These are phyloP conservation scores for Netelia virgata DNA, from an alignment of 2,888 invertebrate species.

Conservation along the genomic window DNA sequence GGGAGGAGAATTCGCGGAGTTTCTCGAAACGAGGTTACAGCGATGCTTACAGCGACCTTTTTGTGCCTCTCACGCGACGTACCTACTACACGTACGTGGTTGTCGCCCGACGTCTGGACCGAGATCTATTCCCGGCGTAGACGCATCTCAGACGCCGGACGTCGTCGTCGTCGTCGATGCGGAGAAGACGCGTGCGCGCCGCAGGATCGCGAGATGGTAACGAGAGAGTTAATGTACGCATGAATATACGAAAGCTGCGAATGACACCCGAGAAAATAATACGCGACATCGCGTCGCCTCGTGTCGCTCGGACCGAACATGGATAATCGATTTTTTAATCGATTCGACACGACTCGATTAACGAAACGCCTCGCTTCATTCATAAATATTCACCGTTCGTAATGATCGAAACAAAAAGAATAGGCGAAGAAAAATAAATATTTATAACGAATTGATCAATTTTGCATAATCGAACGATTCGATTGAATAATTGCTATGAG, in stretches of 20 bases:
- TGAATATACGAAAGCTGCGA: neutral
- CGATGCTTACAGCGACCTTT: constrained; percentile 22
- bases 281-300: constrained; percentile 15
- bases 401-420: too few species aligned
- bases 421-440: too few species aligned
- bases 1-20: constrained; percentile 11
- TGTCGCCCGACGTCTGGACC: constrained; percentile 49
- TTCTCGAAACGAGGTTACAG: constrained; percentile 39
- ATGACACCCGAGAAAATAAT: neutral
- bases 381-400: too few species aligned
- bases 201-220: constrained; percentile 51
- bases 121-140: constrained; percentile 77
- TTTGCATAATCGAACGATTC: too few species aligned
- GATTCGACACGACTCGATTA: neutral
- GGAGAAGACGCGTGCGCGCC: neutral
- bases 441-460: too few species aligned
- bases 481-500: too few species aligned
- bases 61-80: constrained; percentile 34
- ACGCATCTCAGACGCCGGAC: constrained; percentile 74
- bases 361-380: neutral
- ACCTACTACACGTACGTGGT: constrained; percentile 36
- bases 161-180: constrained; percentile 40
- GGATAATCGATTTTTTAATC: neutral
- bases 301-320: neutral
- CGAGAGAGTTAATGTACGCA: constrained; percentile 57